Base-by-base conservation (phyloP, 2,797 vertebrate genomes). In the Amazona finschi region DNA sequence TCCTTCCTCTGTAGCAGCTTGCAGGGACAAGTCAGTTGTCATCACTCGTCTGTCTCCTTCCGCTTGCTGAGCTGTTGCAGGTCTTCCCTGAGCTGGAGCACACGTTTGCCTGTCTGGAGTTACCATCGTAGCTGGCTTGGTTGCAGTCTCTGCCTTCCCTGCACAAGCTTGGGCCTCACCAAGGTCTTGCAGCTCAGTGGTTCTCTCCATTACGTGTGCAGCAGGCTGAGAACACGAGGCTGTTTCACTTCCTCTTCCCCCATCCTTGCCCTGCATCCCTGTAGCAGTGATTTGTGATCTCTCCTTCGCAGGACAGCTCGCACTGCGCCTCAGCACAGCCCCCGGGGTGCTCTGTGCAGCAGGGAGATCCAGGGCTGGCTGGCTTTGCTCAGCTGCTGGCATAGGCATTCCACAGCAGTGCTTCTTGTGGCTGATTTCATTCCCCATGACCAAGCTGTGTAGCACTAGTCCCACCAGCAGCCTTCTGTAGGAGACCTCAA, bases 41-140 rank as follows among this genome's bases (percentile, higher is more conserved):
- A 43, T 27, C 30, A 4, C 44, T 44, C 28, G 77, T 3, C 21
- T 0, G 5, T 21, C 62, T 20, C 47, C 50, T 43, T 1, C 3
- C 1, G 30, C 39, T 17, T 8, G 6, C 31, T 8, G 73, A 44
- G 66, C 62, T n/a, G 28, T 18, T 44, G 22, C 55, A 71, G 69
- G 10, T 20, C 50, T n/a, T 33, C 9, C 65, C 53, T 0, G 12
- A 14, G 58, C 2, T 2, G 1, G 19, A 67, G 70, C 28, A 24
- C 3, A 3, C 0, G 7, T 11, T 20, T 39, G 38, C 4, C 11
- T 46, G 8, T 5, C 61, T 9, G 58, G 19, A 18, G 11, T 61
- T 14, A 2, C 2, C 0, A 0, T 0, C 5, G 14, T 2, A 15
- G 14, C 1, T 2, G 25, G 15, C 4, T 50, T 15, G 3, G 50